These are phyloP conservation scores for Mesopsocus fuscifrons DNA, from an alignment of 2,888 invertebrate species.

Conservation along the genomic window DNA sequence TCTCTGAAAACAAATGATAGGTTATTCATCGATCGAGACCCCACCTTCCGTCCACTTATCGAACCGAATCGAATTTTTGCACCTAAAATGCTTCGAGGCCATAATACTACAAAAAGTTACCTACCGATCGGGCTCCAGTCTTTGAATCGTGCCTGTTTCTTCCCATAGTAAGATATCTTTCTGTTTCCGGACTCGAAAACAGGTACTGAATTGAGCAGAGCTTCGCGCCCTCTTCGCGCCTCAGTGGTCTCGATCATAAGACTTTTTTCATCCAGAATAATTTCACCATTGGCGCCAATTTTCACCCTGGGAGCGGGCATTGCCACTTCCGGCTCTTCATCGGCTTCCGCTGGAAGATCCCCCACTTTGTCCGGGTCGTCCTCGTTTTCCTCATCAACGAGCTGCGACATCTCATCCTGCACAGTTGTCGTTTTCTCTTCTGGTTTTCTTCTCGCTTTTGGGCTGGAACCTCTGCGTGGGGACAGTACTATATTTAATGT, in stretches of 20 bases:
- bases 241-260: slow-evolving; percentile 58
- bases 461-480: too few species aligned
- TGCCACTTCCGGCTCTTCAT: slow-evolving; percentile 22
- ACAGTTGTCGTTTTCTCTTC: slow-evolving; percentile 12
- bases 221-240: slow-evolving; percentile 36
- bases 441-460: slow-evolving; percentile 9
- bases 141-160: slow-evolving; percentile 42
- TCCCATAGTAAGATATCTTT: slow-evolving; percentile 24
- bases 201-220: slow-evolving; percentile 41
- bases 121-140: too few species aligned
- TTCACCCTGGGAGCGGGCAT: slow-evolving; percentile 68
- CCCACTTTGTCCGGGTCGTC: slow-evolving; percentile 16
- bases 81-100: too few species aligned
- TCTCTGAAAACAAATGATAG: slow-evolving; percentile 33
- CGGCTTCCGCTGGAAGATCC: slow-evolving; percentile 13
- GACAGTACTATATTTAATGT: not conserved
- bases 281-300: slow-evolving; percentile 66
- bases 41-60: too few species aligned
- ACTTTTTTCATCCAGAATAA: slow-evolving; percentile 70
- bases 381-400: slow-evolving; percentile 16
- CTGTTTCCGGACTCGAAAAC: slow-evolving; percentile 39
- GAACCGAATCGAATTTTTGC: too few species aligned
- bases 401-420: slow-evolving; percentile 14
- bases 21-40: slow-evolving; percentile 2
- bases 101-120: too few species aligned